Evolutionary conservation across 2,888 invertebrate species (phyloP), one percentile per base, ranked within the genome.

Genomic region (Thymelicus lineola): DNA sequence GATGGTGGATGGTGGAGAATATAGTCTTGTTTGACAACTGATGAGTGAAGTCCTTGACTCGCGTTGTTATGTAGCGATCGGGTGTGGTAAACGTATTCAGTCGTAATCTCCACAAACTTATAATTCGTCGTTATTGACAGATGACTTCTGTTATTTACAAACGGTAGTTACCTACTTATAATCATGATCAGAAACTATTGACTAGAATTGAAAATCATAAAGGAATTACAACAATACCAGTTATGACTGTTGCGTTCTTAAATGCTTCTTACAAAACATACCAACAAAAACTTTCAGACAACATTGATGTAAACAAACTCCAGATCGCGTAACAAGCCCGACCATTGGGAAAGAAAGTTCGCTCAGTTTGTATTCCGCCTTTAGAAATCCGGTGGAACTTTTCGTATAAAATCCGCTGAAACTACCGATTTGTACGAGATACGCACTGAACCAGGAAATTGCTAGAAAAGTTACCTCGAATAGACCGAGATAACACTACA

Each of bases 391-490:
- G 42, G 42, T 15, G 48, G 35, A 67, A 67, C 53, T 60, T 67
- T 67, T 28, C 60, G 59, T 60, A 67, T 67, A 60, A 67, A 67
- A 67, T 53, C 60, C 9, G 38, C 35, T 60, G 38, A 20, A 67
- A 67, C 66, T 67, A 67, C 66, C 60, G 50, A 67, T 60, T 50
- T 17, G 53, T 28, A n/a, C 57, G 36, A 57, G 57, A 36, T 57
- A 57, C 36, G 57, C 57, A 57, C 35, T 36, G 57, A n/a, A 36
- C 36, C 57, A 36, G 57, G 36, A 57, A 57, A 57, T 57, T 57
- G 57, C 57, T 36, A 57, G 57, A 57, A 57, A 57, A 57, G 35
- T 57, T 57, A 36, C n/a, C 28, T 36, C 35, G 57, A 36, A 36
- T 57, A 57, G 35, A 36, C 7, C 9, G 57, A 57, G 35, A 36